These are phyloP conservation scores for Hololepta plana DNA, from an alignment of 2,888 invertebrate genomes.

Conservation along the genomic window DNA sequence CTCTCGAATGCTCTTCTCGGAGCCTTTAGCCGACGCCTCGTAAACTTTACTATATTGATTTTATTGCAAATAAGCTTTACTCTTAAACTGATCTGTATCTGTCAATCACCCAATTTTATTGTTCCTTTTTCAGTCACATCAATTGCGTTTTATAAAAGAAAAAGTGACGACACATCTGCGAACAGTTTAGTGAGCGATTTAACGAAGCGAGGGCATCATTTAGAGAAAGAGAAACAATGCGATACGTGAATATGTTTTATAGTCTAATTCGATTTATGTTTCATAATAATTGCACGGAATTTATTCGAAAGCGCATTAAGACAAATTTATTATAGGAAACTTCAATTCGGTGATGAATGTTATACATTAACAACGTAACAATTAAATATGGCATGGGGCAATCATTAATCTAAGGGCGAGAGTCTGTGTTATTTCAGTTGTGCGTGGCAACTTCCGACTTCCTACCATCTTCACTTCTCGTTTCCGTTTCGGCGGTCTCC, in stretches of 20 bases:
- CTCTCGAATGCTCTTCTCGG: conserved; percentile 16
- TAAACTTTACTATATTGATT: conserved; percentile 25
- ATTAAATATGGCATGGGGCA: too few relatives aligned
- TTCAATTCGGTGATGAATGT: too few relatives aligned
- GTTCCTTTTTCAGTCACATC: conserved; percentile 12
- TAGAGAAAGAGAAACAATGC: too few relatives aligned
- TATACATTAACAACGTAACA: too few relatives aligned
- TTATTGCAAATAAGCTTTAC: conserved; percentile 23
- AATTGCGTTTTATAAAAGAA: conserved; percentile 12
- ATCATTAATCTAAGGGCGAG: conserved; percentile 6
- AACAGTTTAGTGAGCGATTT: too few relatives aligned
- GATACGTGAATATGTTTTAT: too few relatives aligned
- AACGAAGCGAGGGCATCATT: too few relatives aligned
- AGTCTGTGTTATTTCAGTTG: conserved; percentile 9
- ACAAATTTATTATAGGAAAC: too few relatives aligned
- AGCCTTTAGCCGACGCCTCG: conserved; percentile 17
- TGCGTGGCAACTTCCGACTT: conserved; percentile 17
- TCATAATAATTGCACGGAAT: too few relatives aligned
- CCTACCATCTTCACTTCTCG: conserved; percentile 22
- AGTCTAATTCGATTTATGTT: too few relatives aligned
- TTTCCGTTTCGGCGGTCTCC: conserved; percentile 12
- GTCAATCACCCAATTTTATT: conserved; percentile 16
- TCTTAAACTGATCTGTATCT: conserved; percentile 16
- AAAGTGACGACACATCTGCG: conserved; percentile 12
- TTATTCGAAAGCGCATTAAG: too few relatives aligned